phyloP scores from a whole-genome alignment of 2,888 invertebrate species.

The Phrixothrix hirtus region DNA sequence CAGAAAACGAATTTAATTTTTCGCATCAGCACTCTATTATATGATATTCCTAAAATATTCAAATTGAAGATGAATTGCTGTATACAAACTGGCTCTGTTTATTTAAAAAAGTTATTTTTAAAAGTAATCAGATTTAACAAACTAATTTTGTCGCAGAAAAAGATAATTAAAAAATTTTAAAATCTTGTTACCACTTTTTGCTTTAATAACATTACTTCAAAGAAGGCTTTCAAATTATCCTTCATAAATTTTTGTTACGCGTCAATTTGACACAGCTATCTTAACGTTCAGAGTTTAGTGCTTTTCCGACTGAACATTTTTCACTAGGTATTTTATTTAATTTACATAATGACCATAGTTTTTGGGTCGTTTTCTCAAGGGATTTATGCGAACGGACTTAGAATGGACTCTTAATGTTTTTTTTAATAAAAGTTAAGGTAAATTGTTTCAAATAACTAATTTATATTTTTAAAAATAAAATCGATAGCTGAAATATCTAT shows the following conservation, averaged over 20 bases:
- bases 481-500: too few species aligned
- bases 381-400: background rate
- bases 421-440: too few species aligned
- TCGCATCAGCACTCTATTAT: constrained; percentile 18
- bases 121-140: constrained; percentile 6
- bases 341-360: background rate
- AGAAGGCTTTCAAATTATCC: too few species aligned
- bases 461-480: too few species aligned
- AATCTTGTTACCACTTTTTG: too few species aligned
- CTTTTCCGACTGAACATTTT: background rate
- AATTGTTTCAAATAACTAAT: too few species aligned
- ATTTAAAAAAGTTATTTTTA: constrained; percentile 8
- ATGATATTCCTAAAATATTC: constrained; percentile 19
- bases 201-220: too few species aligned
- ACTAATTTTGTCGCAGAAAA: constrained; percentile 7
- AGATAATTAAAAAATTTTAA: constrained; percentile 6
- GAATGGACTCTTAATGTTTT: background rate
- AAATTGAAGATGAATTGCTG: constrained; percentile 6
- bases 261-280: too few species aligned
- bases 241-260: too few species aligned
- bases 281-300: background rate
- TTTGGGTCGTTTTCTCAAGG: background rate
- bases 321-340: background rate
- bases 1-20: constrained; percentile 17
- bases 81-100: constrained; percentile 8